A percentile compares a stretch with the other conserved stretches of the same genome.
Evolutionary conservation across 2,888 invertebrate species (phyloP).

Genomic region (Crocallis elinguaria): DNA sequence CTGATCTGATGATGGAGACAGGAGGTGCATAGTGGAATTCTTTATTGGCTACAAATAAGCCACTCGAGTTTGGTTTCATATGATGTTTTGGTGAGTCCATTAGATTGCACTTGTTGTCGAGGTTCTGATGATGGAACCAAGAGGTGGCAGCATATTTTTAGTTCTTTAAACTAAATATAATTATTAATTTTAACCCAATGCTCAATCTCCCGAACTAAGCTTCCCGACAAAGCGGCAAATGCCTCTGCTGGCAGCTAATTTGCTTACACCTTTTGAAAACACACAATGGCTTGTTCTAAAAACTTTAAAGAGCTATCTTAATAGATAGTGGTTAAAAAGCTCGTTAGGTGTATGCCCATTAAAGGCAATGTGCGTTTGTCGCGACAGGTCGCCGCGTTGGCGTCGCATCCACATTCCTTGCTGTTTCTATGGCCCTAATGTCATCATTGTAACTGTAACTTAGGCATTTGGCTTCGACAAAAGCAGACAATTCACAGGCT

Average conservation of each 20-base stretch:
- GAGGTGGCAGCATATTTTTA: too few species aligned
- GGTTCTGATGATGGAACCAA: too few species aligned
- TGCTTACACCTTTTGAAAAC: not conserved
- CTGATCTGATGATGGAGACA: too few species aligned
- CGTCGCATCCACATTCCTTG: constrained; percentile 52
- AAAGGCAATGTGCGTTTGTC: constrained; percentile 40
- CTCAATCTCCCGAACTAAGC: too few species aligned
- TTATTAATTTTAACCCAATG: too few species aligned
- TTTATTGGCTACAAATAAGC: too few species aligned
- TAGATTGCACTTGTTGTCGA: too few species aligned
- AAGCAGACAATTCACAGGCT: constrained; percentile 28
- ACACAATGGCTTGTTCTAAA: not conserved
- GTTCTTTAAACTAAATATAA: too few species aligned
- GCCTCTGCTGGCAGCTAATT: not conserved
- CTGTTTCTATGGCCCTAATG: constrained; percentile 56
- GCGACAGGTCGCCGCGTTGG: constrained; percentile 37
- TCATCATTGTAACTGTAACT: constrained; percentile 61
- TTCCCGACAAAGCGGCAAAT: not conserved
- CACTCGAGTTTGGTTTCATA: too few species aligned
- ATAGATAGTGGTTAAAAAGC: constrained; percentile 19
- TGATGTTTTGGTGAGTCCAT: too few species aligned
- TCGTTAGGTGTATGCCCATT: constrained; percentile 46
- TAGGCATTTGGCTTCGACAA: constrained; percentile 39
- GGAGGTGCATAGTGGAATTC: too few species aligned
- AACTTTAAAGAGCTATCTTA: not conserved